Evolutionary conservation across 1,140 invertebrate genomes (phyloP), one percentile per base, ranked within the genome.

Genomic region (Drosophila bocqueti): DNA sequence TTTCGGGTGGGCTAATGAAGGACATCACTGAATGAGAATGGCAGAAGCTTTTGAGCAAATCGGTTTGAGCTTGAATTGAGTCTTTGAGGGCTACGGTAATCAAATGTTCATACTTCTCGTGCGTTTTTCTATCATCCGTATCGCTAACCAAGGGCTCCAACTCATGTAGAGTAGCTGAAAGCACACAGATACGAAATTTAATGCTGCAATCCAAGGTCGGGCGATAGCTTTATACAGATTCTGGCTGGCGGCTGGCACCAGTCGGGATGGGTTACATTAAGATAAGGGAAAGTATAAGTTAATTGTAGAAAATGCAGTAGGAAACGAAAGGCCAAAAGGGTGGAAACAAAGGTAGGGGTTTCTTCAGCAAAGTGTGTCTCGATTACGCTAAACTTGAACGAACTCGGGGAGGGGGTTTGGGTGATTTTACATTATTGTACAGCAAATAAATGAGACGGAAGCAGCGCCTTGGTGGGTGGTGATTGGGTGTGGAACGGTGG

Each of bases 81-180:
- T 40, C 11, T 15, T 60, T 73, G 54, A 61, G 49, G 75, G 65
- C 60, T 65, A 54, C 46, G 36, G 59, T 62, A 83, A 69, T 62
- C 54, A 68, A 60, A 76, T 87, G 62, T 86, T 79, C 84, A 89
- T 92, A 93, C 92, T 93, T 93, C 89, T 93, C 86, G 69, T 81
- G 77, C 74, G 85, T 86, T 90, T 92, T 93, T 87, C 79, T 90
- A 89, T 94, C 95, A 71, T 95, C 95, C 74, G 94, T 94, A 91
- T 96, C 95, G 83, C 96, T 96, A 91, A 97, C 96, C 78, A 97
- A 94, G 16, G 96, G 96, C 92, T 97, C 96, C 84, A 97, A 93
- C 93, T 97, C 96, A 81, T 93, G 91, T 67, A 92, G 81, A 79
- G 90, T 92, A 83, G 92, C 92, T 93, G 92, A 92, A 93, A 92